phyloP scores from a whole-genome alignment of 2,113 vertebrate species.

The Thryonomys swinderianus region DNA sequence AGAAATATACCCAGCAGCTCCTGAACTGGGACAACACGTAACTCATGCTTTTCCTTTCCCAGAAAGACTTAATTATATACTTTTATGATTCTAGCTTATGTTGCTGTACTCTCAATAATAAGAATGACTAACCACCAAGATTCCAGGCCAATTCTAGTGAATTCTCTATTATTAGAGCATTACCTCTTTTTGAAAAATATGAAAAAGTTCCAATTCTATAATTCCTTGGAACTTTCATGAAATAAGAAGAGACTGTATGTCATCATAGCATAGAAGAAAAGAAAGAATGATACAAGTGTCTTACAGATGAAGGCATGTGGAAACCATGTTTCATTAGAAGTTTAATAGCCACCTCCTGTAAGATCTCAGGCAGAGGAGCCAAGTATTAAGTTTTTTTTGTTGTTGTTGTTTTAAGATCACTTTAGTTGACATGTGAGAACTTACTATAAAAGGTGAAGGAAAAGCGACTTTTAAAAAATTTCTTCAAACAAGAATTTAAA shows the following conservation, averaged over 20 bases:
- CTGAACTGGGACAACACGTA: neutral
- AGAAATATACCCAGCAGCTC: neutral
- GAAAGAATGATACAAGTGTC: neutral
- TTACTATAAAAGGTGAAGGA: neutral
- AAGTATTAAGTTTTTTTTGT: neutral
- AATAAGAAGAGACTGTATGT: neutral
- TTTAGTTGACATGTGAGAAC: neutral
- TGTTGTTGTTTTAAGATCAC: neutral
- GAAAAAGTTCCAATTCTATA: neutral
- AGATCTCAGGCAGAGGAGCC: neutral
- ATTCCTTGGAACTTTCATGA: constrained; percentile 5
- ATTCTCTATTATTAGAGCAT: neutral
- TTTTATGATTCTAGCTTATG: neutral
- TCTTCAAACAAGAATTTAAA: neutral
- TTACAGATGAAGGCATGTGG: neutral
- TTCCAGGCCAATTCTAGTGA: neutral
- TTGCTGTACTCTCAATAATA: neutral
- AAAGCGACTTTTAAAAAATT: neutral
- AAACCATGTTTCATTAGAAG: neutral
- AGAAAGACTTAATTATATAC: neutral
- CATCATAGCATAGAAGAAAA: neutral
- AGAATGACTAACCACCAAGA: neutral
- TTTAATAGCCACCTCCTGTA: neutral
- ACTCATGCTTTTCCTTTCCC: neutral
- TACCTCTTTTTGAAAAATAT: neutral